Percentiles rank a stretch among this genome's conserved stretches.
Evolutionary conservation across 1,140 invertebrate genomes (phyloP).

Genomic region (Contarinia nasturtii): DNA sequence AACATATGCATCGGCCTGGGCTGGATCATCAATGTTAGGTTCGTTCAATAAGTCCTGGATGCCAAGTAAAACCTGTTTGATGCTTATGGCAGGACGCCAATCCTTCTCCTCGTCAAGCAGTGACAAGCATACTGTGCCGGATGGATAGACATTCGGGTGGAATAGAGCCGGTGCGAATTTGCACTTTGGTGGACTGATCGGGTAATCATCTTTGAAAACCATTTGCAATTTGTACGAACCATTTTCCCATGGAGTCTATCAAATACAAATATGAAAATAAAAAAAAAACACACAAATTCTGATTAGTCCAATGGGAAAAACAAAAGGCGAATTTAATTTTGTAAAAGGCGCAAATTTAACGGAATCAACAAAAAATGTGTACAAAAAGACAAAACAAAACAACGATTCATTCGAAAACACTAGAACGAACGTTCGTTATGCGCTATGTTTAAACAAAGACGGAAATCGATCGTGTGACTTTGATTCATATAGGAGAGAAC

Average conservation of each 20-base stretch:
- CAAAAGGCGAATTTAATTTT: background rate
- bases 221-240: constrained; percentile 93
- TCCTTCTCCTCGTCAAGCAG: constrained; percentile 98
- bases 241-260: constrained; percentile 89
- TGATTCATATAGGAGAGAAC: background rate
- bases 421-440: too few relatives aligned
- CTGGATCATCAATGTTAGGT: constrained; percentile 98
- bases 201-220: constrained; percentile 99
- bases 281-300: background rate
- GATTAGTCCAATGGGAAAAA: constrained; percentile 1
- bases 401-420: too few relatives aligned
- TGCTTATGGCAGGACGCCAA: constrained; percentile 98
- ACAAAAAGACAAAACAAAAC: too few relatives aligned
- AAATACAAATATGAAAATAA: constrained; percentile 5
- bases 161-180: constrained; percentile 99
- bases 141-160: constrained; percentile 99
- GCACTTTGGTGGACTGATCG: constrained; percentile 98
- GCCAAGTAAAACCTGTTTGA: constrained; percentile 96
- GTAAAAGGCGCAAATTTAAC: too few relatives aligned
- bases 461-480: background rate
- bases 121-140: constrained; percentile 94
- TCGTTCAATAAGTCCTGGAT: constrained; percentile 98
- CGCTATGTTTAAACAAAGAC: background rate
- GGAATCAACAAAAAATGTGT: too few relatives aligned
- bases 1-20: constrained; percentile 98